Conservation (phyloP, 1,140 invertebrate species). For the Bombus waltoni region DNA sequence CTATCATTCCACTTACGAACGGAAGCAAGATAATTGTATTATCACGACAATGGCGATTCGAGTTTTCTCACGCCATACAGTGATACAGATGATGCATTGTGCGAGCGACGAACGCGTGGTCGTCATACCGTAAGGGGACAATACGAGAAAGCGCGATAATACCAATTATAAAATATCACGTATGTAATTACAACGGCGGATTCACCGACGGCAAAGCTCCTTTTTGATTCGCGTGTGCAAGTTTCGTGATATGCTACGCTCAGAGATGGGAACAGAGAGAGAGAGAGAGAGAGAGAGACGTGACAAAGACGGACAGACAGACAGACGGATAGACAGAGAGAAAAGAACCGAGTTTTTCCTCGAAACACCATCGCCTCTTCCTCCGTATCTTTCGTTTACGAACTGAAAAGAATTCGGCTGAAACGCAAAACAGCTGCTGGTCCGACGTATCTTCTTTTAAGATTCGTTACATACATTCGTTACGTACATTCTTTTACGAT, state of each 20-base stretch:
- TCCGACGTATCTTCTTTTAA: slow-evolving; percentile 35
- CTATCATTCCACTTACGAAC: slow-evolving; percentile 24
- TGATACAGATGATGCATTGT: slow-evolving; percentile 20
- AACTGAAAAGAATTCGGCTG: not conserved
- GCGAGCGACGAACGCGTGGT: slow-evolving; percentile 16
- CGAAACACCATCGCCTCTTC: too few relatives aligned
- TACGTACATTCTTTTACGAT: slow-evolving; percentile 24
- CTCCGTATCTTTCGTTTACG: not conserved
- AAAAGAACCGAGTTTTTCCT: not conserved
- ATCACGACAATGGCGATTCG: slow-evolving; percentile 26
- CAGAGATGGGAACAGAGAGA: not conserved
- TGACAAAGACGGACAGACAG: not conserved
- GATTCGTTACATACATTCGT: not conserved
- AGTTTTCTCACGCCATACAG: slow-evolving; percentile 21
- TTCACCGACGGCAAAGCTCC: slow-evolving; percentile 15
- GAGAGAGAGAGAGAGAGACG: not conserved
- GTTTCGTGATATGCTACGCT: slow-evolving; percentile 21
- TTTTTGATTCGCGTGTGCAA: slow-evolving; percentile 17
- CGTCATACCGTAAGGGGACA: slow-evolving; percentile 21
- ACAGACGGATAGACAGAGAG: not conserved
- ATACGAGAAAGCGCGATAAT: slow-evolving; percentile 26
- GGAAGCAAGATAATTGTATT: slow-evolving; percentile 32
- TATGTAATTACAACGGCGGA: slow-evolving; percentile 20
- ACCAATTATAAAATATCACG: slow-evolving; percentile 30
- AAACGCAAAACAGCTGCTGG: not conserved